phyloP scores from a whole-genome alignment of 2,888 invertebrate species.

The Apamea epomidion region DNA sequence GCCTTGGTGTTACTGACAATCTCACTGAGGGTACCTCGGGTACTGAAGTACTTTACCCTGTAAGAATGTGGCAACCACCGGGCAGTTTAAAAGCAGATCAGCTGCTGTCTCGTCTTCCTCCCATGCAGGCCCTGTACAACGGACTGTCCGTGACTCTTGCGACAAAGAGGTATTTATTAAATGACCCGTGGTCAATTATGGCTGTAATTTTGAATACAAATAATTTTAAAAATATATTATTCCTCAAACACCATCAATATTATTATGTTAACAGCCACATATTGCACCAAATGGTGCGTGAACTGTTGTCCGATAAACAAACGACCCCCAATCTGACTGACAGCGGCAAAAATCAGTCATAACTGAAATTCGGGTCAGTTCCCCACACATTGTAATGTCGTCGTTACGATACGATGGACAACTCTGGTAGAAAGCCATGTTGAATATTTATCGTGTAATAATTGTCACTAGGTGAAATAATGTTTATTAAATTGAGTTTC shows the following conservation, averaged over 20 bases:
- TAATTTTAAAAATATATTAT: conserved; percentile 7
- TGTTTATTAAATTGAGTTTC: background rate
- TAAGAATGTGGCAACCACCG: background rate
- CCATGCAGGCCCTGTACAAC: background rate
- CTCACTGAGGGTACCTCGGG: background rate
- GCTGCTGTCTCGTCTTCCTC: background rate
- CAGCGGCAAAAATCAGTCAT: conserved; percentile 30
- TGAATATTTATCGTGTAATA: background rate
- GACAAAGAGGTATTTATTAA: background rate
- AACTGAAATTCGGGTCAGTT: conserved; percentile 41
- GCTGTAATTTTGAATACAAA: background rate
- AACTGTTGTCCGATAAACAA: conserved; percentile 40
- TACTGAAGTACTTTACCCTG: background rate
- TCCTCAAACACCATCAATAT: conserved; percentile 4
- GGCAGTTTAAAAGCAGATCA: background rate
- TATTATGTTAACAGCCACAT: conserved; percentile 17
- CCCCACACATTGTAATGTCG: conserved; percentile 28
- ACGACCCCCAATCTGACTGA: conserved; percentile 36
- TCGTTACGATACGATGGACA: conserved; percentile 23
- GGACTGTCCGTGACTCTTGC: background rate
- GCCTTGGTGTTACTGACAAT: background rate
- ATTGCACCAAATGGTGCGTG: conserved; percentile 37
- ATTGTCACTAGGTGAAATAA: conserved; percentile 1
- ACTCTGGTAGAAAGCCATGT: conserved; percentile 10
- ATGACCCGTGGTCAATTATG: background rate